A percentile compares a stretch with the other conserved stretches of the same genome.
These are phyloP conservation scores for Gryllus bimaculatus DNA, from an alignment of 1,140 invertebrate genomes.

Conservation along the genomic window DNA sequence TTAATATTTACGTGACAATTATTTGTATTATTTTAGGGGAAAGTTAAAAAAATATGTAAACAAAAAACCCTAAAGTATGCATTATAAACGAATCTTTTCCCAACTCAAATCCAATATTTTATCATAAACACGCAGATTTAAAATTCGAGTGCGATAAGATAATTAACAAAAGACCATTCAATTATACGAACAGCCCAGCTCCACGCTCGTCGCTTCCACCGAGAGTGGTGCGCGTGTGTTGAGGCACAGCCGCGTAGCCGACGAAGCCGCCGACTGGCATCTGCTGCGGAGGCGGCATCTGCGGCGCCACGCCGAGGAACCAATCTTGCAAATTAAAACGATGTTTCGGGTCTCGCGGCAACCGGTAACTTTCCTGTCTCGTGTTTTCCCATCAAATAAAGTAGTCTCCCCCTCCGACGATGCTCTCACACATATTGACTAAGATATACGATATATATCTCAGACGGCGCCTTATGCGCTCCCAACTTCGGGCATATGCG, in stretches of 20 bases:
- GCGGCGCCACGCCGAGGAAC: not conserved
- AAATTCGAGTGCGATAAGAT: too few relatives aligned
- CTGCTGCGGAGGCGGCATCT: not conserved
- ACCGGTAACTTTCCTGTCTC: not conserved
- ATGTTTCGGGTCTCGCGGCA: not conserved
- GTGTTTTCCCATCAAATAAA: conserved; percentile 5
- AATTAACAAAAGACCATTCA: too few relatives aligned
- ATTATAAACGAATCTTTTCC: too few relatives aligned
- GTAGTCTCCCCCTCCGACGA: not conserved
- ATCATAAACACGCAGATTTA: too few relatives aligned
- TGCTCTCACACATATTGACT: conserved; percentile 4
- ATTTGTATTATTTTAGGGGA: too few relatives aligned
- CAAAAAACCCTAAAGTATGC: too few relatives aligned
- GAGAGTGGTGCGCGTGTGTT: not conserved
- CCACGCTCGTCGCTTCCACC: too few relatives aligned
- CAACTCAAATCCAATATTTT: too few relatives aligned
- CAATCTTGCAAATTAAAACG: conserved; percentile 5
- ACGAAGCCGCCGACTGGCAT: not conserved
- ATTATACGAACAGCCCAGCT: too few relatives aligned
- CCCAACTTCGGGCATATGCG: not conserved
- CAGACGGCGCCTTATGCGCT: not conserved
- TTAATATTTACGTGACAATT: too few relatives aligned
- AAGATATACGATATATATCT: conserved; percentile 6
- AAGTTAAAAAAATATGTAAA: too few relatives aligned
- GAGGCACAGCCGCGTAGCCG: not conserved